These are phyloP conservation scores for Ptychoptera albimana DNA, from an alignment of 2,888 invertebrate species.

Conservation along the genomic window DNA sequence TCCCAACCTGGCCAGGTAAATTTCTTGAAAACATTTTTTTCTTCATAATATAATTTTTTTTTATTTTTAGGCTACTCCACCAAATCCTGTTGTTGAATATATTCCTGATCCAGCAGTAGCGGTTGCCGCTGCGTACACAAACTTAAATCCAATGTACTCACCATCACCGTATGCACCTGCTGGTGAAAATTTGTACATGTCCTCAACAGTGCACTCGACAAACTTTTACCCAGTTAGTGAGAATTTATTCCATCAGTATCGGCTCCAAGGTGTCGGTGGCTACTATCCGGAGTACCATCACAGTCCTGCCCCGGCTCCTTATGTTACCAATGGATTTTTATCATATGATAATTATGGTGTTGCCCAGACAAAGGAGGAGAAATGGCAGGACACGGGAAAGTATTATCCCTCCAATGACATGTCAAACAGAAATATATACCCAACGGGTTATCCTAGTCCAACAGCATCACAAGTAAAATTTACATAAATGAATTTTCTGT, in stretches of 20 bases:
- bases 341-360: conserved; percentile 39
- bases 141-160: conserved; percentile 58
- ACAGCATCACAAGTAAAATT: conserved; percentile 18
- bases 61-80: conserved; percentile 18
- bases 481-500: too few species aligned
- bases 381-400: conserved; percentile 31
- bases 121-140: conserved; percentile 65
- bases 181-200: conserved; percentile 30
- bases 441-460: conserved; percentile 26
- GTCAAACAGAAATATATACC: conserved; percentile 15
- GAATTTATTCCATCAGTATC: conserved; percentile 79
- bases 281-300: conserved; percentile 69
- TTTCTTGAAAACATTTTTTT: background rate
- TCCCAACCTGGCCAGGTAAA: conserved; percentile 32
- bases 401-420: conserved; percentile 40
- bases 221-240: conserved; percentile 66
- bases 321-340: conserved; percentile 70
- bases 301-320: conserved; percentile 44
- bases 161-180: conserved; percentile 64
- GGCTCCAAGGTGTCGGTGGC: conserved; percentile 53
- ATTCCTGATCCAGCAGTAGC: conserved; percentile 37
- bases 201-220: conserved; percentile 40
- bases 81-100: conserved; percentile 31
- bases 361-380: conserved; percentile 29
- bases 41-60: background rate